A percentile compares a stretch with the other conserved stretches of the same genome.
phyloP scores from a whole-genome alignment of 2,113 vertebrate species.

The Andinoacara biseriatus region DNA sequence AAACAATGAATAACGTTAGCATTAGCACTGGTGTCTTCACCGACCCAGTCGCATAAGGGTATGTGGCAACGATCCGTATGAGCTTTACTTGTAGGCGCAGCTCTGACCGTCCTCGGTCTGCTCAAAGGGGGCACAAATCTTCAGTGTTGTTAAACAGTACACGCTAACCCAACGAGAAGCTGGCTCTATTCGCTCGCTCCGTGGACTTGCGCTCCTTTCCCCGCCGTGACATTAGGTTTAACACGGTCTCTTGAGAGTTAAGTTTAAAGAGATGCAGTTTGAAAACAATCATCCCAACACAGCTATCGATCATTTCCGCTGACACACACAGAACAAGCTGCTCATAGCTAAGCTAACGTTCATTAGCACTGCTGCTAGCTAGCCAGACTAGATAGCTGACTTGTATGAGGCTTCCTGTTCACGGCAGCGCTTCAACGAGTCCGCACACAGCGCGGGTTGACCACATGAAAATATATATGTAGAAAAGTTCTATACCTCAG shows the following conservation, averaged over 20 bases:
- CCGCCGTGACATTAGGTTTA: background rate
- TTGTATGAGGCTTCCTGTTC: slow-evolving; percentile 13
- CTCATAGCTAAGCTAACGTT: slow-evolving; percentile 48
- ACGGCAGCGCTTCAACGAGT: background rate
- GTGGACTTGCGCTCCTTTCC: background rate
- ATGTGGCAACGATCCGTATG: background rate
- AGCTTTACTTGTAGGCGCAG: background rate
- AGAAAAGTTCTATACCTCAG: slow-evolving; percentile 53
- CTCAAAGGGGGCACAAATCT: slow-evolving; percentile 15
- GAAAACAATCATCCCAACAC: slow-evolving; percentile 10
- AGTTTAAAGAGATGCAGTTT: background rate
- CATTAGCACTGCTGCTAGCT: slow-evolving; percentile 58
- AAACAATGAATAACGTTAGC: background rate
- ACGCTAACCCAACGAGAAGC: slow-evolving; percentile 9
- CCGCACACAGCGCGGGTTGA: background rate
- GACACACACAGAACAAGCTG: slow-evolving; percentile 19
- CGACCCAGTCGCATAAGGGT: background rate
- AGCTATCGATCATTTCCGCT: slow-evolving; percentile 49
- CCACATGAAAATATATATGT: background rate
- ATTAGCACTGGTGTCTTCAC: background rate
- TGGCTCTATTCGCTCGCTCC: background rate
- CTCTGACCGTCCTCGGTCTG: background rate
- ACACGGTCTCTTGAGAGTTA: background rate
- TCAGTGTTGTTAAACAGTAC: background rate
- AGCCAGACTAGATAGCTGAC: slow-evolving; percentile 58